A percentile compares a stretch with the other conserved stretches of the same genome.
Evolutionary conservation across 2,797 vertebrate species (phyloP).

Genomic region (Onychomys arenicola): DNA sequence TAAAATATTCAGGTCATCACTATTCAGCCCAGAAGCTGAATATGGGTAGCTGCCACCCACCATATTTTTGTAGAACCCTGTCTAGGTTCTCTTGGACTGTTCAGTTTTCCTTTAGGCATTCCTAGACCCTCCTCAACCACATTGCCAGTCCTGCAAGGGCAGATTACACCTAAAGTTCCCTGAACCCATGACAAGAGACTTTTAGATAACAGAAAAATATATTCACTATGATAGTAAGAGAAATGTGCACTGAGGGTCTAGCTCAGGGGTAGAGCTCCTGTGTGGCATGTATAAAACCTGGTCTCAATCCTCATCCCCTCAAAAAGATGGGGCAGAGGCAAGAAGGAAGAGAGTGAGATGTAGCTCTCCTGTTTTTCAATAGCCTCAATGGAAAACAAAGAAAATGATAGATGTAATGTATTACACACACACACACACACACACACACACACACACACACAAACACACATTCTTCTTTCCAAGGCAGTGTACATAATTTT

Average conservation of each 20-base stretch:
- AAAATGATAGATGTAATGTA: neutral
- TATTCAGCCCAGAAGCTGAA: neutral
- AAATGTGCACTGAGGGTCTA: neutral
- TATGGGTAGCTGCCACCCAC: neutral
- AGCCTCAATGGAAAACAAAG: neutral
- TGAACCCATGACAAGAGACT: neutral
- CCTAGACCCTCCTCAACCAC: neutral
- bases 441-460: no score
- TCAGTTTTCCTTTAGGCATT: neutral
- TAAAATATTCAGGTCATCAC: neutral
- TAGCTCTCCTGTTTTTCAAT: neutral
- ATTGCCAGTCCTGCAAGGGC: neutral
- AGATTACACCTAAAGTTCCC: neutral
- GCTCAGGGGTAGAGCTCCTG: neutral
- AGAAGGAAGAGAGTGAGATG: no score
- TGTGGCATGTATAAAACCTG: neutral
- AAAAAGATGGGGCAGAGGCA: neutral
- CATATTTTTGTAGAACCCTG: neutral
- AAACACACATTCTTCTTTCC: neutral
- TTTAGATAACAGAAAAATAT: neutral
- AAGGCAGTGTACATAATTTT: neutral
- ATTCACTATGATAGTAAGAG: neutral
- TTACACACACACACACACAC: neutral
- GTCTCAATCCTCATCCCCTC: no score
- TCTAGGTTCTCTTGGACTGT: neutral